Base-by-base conservation (phyloP, 2,797 vertebrate genomes). In the Linurgus olivaceus region DNA sequence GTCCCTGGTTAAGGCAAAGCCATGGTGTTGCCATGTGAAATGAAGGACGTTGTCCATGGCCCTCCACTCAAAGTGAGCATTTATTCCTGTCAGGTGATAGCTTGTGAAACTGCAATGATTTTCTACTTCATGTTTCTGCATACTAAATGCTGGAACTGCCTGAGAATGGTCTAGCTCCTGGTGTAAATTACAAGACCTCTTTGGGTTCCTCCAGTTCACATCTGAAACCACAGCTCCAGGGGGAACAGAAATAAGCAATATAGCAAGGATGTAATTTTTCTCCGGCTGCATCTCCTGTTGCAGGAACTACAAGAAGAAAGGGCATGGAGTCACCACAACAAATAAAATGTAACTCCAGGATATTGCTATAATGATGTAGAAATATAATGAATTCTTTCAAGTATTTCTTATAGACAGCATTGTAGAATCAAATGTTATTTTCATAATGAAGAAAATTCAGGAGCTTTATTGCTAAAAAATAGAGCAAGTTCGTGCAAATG, bases 351-450 rank as follows among this genome's bases (percentile, higher is more conserved):
- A 65, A 35, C 55, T 90, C 18, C 33, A 85, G 48, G 45, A 26
- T 88, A 70, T 81, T 78, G 16, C 66, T 93, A 67, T 37, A 94
- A 76, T 50, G 42, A 71, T 79, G 29, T 82, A 87, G 68, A 71
- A 82, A 68, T 61, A 93, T 62, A 92, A 85, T 40, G 35, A 94
- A 77, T 50, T 63, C 63, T 87, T 93, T 89, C 72, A 93, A 72
- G 78, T 92, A 29, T 91, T 92, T 90, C 67, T 76, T 61, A 65
- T 12, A 90, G 67, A 84, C 26, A 78, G 62, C 59, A 35, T 45
- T 71, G 70, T 42, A 75, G 47, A 92, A 78, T 17, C 14, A 24
- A 87, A 76, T 6, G 14, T 26, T 67, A 51, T 61, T 92, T 96
- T 86, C 57, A 42, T 87, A 87, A 66, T 58, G 55, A 94, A 90